These are phyloP conservation scores for Platanista minor DNA, from an alignment of 2,113 vertebrate species.

Conservation along the genomic window DNA sequence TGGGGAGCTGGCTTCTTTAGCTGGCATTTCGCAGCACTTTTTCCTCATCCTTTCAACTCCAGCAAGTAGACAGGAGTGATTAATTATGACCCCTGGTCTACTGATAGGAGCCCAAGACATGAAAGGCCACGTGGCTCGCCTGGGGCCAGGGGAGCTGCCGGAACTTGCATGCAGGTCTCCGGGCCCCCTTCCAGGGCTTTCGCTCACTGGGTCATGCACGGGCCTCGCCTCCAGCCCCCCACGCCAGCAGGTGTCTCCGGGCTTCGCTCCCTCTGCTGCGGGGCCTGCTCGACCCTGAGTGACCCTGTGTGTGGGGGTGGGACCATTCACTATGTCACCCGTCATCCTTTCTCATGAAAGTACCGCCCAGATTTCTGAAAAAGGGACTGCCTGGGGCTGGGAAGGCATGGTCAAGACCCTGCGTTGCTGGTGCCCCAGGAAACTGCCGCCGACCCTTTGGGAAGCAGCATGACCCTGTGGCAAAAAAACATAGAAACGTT, in stretches of 20 bases:
- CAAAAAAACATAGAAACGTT: neutral
- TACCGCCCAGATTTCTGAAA: neutral
- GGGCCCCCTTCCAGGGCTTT: neutral
- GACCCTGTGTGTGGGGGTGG: accelerated
- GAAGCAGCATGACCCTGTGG: neutral
- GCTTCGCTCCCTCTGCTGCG: neutral
- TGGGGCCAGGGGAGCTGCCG: neutral
- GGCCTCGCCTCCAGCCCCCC: neutral
- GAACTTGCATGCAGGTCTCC: accelerated
- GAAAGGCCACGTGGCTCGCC: too few species aligned
- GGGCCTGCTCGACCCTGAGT: neutral
- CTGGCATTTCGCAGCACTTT: too few species aligned
- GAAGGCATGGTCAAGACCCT: accelerated
- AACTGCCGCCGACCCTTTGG: neutral
- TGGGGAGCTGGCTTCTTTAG: neutral
- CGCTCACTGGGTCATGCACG: accelerated
- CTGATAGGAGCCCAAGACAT: neutral
- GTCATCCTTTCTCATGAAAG: neutral
- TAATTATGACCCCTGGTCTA: accelerated
- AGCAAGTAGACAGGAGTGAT: neutral
- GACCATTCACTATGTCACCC: neutral
- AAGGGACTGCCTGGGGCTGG: neutral
- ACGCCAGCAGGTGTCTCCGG: accelerated
- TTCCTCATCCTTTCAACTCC: neutral
- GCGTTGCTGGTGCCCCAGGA: neutral